phyloP scores from a whole-genome alignment of 2,113 vertebrate species.

The Etheostoma cragini region DNA sequence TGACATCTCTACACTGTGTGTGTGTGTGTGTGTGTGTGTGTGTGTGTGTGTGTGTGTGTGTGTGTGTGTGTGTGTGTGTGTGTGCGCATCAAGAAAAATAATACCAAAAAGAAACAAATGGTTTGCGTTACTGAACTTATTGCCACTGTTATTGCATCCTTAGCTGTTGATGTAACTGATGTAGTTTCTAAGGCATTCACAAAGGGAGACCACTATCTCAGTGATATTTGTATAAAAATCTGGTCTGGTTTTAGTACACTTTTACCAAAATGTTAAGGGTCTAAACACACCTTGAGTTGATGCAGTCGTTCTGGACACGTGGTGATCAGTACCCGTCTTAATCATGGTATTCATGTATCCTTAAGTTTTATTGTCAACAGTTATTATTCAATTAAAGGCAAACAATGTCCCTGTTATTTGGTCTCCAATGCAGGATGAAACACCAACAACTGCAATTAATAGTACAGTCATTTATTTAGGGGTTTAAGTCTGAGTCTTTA shows the following conservation, averaged over 20 bases:
- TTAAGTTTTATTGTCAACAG: background rate
- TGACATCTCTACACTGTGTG: too few relatives aligned
- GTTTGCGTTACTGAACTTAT: background rate
- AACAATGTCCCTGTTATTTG: background rate
- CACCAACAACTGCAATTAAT: background rate
- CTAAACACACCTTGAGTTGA: background rate
- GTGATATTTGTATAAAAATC: background rate
- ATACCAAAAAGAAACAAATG: too few relatives aligned
- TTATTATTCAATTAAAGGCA: constrained; percentile 5
- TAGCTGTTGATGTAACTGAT: background rate
- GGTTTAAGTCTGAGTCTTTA: background rate
- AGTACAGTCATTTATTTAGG: background rate
- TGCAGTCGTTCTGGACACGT: background rate
- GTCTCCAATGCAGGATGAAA: background rate
- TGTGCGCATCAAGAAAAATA: too few relatives aligned
- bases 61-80: too few relatives aligned
- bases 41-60: too few relatives aligned
- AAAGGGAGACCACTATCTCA: background rate
- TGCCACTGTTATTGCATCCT: background rate
- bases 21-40: too few relatives aligned
- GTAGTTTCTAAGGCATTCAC: background rate
- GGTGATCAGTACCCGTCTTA: background rate
- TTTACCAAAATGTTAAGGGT: background rate
- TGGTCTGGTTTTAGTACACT: background rate
- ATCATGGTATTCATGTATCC: background rate